Conservation (phyloP, 2,113 vertebrate species). For the Tychaedon coryphoeus region DNA sequence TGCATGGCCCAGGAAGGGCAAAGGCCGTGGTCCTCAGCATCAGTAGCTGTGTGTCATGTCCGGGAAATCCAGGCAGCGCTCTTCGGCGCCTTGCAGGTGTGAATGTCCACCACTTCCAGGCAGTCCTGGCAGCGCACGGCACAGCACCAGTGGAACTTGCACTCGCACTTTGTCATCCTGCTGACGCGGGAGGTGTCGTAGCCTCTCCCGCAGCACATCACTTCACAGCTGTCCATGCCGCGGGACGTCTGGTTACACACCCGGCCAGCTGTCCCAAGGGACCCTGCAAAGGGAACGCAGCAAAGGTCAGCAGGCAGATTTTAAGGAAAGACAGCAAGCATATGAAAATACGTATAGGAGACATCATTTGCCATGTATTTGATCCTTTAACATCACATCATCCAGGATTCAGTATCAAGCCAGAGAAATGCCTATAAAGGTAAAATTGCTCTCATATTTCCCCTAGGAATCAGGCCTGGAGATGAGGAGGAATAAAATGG, state of each 20-base stretch:
- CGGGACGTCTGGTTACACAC: conserved; percentile 90
- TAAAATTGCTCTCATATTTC: background rate
- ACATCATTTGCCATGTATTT: background rate
- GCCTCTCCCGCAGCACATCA: conserved; percentile 95
- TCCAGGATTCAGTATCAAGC: background rate
- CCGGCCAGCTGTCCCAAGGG: conserved; percentile 86
- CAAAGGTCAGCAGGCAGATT: background rate
- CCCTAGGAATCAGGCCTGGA: background rate
- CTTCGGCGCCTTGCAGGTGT: conserved; percentile 91
- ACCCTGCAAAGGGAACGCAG: conserved; percentile 71
- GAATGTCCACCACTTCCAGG: conserved; percentile 86
- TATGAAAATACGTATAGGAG: background rate
- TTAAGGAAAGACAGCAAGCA: background rate
- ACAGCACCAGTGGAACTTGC: conserved; percentile 97
- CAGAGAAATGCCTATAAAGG: background rate
- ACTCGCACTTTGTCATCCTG: conserved; percentile 89
- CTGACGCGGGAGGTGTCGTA: conserved; percentile 89
- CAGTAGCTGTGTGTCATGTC: conserved; percentile 28
- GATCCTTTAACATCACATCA: background rate
- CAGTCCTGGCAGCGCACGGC: conserved; percentile 93
- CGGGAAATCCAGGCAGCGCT: conserved; percentile 62
- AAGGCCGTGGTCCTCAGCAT: background rate
- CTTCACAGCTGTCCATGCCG: conserved; percentile 90
- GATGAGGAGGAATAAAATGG: background rate
- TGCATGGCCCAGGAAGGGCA: background rate